Evolutionary conservation across 2,797 vertebrate genomes (phyloP).

Genomic region (Mus minutoides): DNA sequence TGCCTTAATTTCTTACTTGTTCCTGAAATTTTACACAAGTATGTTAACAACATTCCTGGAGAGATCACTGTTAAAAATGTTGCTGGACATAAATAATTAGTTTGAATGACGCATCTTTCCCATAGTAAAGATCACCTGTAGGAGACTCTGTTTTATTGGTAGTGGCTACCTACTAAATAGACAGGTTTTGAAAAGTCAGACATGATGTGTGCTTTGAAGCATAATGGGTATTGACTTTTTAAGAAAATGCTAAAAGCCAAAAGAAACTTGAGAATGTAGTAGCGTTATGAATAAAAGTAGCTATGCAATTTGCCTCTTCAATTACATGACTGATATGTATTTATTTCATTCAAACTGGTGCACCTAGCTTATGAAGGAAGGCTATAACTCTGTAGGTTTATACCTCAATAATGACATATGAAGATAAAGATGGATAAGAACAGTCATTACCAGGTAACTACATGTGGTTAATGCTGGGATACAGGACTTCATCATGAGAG

Average conservation of each 20-base stretch:
- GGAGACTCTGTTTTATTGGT: not conserved
- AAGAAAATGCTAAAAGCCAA: not conserved
- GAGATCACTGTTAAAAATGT: not conserved
- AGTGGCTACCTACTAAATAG: not conserved
- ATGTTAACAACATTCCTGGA: not conserved
- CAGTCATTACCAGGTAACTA: not conserved
- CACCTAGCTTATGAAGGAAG: not conserved
- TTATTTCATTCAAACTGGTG: not conserved
- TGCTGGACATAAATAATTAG: not conserved
- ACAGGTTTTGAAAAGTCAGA: not conserved
- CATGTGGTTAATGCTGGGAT: not conserved
- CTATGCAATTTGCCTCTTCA: not conserved
- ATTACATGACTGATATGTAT: not conserved
- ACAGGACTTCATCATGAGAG: not conserved
- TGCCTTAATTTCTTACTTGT: not conserved
- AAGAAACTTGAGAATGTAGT: not conserved
- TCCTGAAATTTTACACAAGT: not conserved
- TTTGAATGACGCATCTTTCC: not conserved
- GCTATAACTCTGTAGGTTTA: not conserved
- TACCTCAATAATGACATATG: not conserved
- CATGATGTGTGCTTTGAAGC: not conserved
- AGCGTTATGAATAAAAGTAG: not conserved
- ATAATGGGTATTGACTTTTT: not conserved
- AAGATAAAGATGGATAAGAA: not conserved
- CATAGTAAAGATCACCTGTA: not conserved